Evolutionary conservation across 1,140 invertebrate genomes (phyloP).

Genomic region (Hyposmocoma kahamanoa): DNA sequence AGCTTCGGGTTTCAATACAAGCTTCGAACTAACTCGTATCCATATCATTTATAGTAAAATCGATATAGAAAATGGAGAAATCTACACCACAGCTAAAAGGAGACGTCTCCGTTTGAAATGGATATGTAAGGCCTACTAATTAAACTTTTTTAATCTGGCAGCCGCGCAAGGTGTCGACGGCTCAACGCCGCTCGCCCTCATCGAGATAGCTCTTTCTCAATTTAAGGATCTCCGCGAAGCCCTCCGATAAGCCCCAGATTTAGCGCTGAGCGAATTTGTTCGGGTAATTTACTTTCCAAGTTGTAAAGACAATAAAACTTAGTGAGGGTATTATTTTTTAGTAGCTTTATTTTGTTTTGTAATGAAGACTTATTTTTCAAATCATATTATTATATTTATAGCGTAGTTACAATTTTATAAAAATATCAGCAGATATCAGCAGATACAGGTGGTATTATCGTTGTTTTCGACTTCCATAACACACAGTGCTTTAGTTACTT

Average conservation of each 20-base stretch:
- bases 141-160: constrained; percentile 60
- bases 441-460: too few species aligned
- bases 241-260: constrained; percentile 64
- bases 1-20: too few species aligned
- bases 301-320: constrained; percentile 68
- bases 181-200: constrained; percentile 43
- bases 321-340: constrained; percentile 44
- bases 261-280: constrained; percentile 66
- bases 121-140: constrained; percentile 44
- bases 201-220: constrained; percentile 62
- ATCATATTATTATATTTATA: too few species aligned
- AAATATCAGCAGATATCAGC: too few species aligned
- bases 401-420: too few species aligned
- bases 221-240: constrained; percentile 56
- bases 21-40: too few species aligned
- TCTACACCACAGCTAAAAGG: background rate
- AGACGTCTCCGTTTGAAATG: constrained; percentile 22
- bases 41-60: too few species aligned
- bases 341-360: constrained; percentile 55
- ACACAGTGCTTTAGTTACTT: too few species aligned
- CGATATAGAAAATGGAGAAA: too few species aligned
- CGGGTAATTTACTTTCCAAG: constrained; percentile 66
- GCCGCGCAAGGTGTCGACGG: constrained; percentile 53
- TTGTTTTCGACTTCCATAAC: too few species aligned
- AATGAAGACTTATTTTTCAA: constrained; percentile 56